Evolutionary conservation across 2,888 invertebrate species (phyloP).

Genomic region (Drosophila buzzatii): DNA sequence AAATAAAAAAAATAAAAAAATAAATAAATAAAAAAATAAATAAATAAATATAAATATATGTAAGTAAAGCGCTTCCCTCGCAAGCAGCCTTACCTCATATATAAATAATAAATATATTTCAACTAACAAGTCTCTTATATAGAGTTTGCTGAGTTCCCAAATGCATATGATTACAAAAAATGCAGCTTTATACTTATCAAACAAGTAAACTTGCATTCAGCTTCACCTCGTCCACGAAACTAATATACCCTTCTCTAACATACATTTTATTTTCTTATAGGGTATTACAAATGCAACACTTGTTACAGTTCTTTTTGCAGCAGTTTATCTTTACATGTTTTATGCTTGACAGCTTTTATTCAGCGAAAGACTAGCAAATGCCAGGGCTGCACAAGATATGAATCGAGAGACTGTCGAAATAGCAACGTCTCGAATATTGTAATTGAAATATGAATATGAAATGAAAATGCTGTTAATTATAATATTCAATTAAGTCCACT

Average conservation of each 20-base stretch:
- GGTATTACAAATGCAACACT: conserved; percentile 35
- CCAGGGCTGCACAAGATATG: conserved; percentile 38
- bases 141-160: no score
- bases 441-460: no score
- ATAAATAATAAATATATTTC: no score
- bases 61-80: no score
- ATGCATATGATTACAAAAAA: no score
- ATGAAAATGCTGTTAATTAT: background rate
- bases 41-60: no score
- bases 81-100: no score
- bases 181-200: no score
- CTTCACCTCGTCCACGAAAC: no score
- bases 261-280: background rate
- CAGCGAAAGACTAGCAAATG: conserved; percentile 8
- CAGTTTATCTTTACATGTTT: conserved; percentile 29
- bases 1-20: background rate
- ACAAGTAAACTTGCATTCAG: no score
- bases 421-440: no score
- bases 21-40: background rate
- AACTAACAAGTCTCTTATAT: no score
- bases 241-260: background rate
- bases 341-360: conserved; percentile 27
- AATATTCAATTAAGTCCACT: background rate
- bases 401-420: conserved; percentile 2
- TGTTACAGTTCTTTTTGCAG: conserved; percentile 34